These are phyloP conservation scores for Achroia grisella DNA, from an alignment of 1,140 invertebrate genomes.

Conservation along the genomic window DNA sequence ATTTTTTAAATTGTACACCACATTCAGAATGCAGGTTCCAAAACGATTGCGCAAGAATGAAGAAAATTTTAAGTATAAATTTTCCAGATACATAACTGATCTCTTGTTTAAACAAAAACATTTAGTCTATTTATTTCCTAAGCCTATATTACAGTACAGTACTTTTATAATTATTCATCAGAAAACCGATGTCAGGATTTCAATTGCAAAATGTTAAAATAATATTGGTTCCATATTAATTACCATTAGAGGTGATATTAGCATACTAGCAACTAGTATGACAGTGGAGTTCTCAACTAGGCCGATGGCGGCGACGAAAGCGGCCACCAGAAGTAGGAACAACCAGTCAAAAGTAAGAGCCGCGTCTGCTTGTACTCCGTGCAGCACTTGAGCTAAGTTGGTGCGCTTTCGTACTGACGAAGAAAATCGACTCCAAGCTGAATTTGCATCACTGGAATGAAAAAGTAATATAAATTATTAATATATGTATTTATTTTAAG, in stretches of 20 bases:
- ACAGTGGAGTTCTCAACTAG: constrained; percentile 86
- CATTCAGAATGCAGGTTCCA: too few relatives aligned
- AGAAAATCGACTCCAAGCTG: constrained; percentile 74
- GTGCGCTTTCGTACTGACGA: constrained; percentile 77
- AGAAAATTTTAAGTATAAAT: too few relatives aligned
- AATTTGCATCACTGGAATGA: constrained; percentile 11
- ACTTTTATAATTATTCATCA: too few relatives aligned
- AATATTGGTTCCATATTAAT: constrained; percentile 13
- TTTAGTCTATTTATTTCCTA: too few relatives aligned
- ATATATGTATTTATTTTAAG: not conserved
- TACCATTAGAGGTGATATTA: constrained; percentile 87
- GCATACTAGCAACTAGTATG: constrained; percentile 83
- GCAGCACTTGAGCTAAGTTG: constrained; percentile 82
- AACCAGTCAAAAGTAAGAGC: constrained; percentile 84
- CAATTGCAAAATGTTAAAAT: too few relatives aligned
- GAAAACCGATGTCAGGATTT: too few relatives aligned
- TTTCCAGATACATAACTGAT: too few relatives aligned
- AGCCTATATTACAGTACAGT: too few relatives aligned
- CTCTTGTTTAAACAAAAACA: too few relatives aligned
- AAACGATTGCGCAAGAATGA: too few relatives aligned
- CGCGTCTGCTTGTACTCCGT: constrained; percentile 78
- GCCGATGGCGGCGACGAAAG: constrained; percentile 80
- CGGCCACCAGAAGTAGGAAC: constrained; percentile 79
- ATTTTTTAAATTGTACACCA: too few relatives aligned
- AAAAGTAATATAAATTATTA: not conserved